Evolutionary conservation across 2,113 vertebrate species (phyloP).

Genomic region (Tylochromis polylepis): DNA sequence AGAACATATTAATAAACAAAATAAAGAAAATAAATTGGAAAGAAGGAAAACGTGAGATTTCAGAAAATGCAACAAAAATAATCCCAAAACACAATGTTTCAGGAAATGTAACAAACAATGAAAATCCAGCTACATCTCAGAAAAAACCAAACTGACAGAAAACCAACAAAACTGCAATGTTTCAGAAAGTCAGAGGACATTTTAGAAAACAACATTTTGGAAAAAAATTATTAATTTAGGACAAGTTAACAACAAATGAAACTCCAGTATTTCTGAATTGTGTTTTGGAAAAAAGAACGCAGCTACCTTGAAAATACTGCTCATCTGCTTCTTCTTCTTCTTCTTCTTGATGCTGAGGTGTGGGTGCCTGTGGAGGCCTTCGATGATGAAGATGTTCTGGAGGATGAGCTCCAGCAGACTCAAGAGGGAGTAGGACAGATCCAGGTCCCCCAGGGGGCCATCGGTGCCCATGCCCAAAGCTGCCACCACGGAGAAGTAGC

Average conservation of each 20-base stretch:
- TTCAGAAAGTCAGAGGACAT: not conserved
- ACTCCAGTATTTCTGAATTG: not conserved
- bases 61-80: too few relatives aligned
- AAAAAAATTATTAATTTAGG: not conserved
- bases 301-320: constrained; percentile 32
- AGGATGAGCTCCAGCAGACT: constrained; percentile 81
- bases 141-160: too few relatives aligned
- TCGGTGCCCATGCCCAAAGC: constrained; percentile 65
- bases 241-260: too few relatives aligned
- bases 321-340: not conserved
- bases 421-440: constrained; percentile 80
- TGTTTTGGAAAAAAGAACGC: not conserved
- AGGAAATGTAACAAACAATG: too few relatives aligned
- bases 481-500: constrained; percentile 88
- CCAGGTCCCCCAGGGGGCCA: constrained; percentile 71
- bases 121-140: too few relatives aligned
- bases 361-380: constrained; percentile 80
- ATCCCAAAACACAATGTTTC: not conserved
- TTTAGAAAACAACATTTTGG: not conserved
- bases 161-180: not conserved
- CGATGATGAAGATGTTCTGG: constrained; percentile 90
- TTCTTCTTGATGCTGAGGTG: not conserved
- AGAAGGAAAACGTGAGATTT: too few relatives aligned
- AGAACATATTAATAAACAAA: not conserved
- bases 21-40: not conserved